Evolutionary conservation across 2,888 invertebrate species (phyloP).

Genomic region (Agonopterix subpropinquella): DNA sequence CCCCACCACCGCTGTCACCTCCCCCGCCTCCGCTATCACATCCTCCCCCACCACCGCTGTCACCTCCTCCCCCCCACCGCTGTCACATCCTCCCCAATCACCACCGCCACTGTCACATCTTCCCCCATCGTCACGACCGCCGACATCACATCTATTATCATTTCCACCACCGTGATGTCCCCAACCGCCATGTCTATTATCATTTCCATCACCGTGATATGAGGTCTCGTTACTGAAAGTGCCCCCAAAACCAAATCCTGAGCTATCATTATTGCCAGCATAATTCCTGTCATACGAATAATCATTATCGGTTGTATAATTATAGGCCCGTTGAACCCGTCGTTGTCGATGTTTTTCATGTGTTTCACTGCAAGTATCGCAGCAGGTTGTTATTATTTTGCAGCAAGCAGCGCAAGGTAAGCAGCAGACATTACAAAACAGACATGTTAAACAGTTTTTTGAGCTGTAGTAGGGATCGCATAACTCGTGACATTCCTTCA

Average conservation of each 20-base stretch:
- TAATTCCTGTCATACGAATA: too few relatives aligned
- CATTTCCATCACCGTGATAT: background rate
- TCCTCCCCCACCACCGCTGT: background rate
- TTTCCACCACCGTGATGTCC: background rate
- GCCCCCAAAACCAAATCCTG: too few relatives aligned
- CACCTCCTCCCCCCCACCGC: background rate
- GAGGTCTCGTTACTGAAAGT: too few relatives aligned
- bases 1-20: background rate
- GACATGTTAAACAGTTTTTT: background rate
- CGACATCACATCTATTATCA: background rate
- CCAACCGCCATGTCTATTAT: background rate
- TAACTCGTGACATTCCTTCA: background rate
- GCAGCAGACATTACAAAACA: background rate
- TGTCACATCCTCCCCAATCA: background rate
- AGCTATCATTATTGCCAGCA: too few relatives aligned
- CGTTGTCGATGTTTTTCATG: too few relatives aligned
- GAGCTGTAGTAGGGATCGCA: background rate
- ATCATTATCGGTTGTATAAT: too few relatives aligned
- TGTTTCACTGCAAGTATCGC: background rate
- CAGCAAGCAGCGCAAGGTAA: background rate
- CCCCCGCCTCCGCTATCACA: background rate
- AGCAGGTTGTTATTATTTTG: background rate
- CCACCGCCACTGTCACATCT: slow-evolving; percentile 1
- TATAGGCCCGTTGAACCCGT: too few relatives aligned
- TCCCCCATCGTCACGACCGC: background rate